A percentile compares a stretch with the other conserved stretches of the same genome.
Evolutionary conservation across 2,888 invertebrate genomes (phyloP).

Genomic region (Chaitophorus viminalis): DNA sequence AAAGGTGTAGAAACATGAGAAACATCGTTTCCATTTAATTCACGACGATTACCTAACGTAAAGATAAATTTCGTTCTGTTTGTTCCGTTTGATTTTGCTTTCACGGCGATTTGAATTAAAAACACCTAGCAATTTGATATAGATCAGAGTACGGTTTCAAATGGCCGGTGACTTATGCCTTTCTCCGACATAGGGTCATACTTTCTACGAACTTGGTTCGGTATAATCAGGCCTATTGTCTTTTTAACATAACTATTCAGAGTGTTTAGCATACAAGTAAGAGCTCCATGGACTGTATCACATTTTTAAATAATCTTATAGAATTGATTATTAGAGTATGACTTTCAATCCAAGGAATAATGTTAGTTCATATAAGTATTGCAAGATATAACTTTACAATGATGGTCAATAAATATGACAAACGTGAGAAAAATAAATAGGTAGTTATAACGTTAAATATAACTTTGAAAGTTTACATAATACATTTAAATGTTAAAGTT

Average conservation of each 20-base stretch:
- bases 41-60: constrained; percentile 26
- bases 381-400: too few species aligned
- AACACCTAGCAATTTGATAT: constrained; percentile 47
- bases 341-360: neutral
- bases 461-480: too few species aligned
- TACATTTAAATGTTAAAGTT: too few species aligned
- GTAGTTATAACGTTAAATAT: neutral
- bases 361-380: neutral
- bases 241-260: constrained; percentile 17
- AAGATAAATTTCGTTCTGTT: constrained; percentile 44
- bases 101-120: constrained; percentile 48
- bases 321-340: constrained; percentile 35
- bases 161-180: constrained; percentile 52
- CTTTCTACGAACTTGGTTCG: constrained; percentile 42
- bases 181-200: constrained; percentile 54
- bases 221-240: constrained; percentile 54
- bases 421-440: too few species aligned
- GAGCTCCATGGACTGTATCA: neutral
- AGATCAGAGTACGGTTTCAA: constrained; percentile 43
- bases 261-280: constrained; percentile 21
- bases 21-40: constrained; percentile 22
- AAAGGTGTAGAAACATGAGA: neutral
- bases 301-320: constrained; percentile 18
- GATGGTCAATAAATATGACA: neutral
- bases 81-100: constrained; percentile 53